Percentiles rank a stretch among this genome's conserved stretches.
These are phyloP conservation scores for Melospiza melodia DNA, from an alignment of 2,113 vertebrate species.

Conservation along the genomic window DNA sequence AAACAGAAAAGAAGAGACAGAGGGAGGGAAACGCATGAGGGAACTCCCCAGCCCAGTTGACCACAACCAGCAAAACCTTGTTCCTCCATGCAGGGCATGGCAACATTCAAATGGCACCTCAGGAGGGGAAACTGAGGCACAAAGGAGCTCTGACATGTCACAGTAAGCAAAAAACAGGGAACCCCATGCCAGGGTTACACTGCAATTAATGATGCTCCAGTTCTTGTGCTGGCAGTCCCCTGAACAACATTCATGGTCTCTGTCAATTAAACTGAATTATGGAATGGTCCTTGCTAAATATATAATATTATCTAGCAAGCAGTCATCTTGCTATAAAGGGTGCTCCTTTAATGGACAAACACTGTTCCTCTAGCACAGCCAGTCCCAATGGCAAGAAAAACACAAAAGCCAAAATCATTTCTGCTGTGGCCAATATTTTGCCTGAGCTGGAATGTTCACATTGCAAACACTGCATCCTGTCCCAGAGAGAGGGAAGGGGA, in stretches of 20 bases:
- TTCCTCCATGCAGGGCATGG: background rate
- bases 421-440: background rate
- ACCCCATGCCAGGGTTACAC: background rate
- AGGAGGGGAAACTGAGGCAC: background rate
- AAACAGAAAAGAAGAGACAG: background rate
- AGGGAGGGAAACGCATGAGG: background rate
- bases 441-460: background rate
- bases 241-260: background rate
- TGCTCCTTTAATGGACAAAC: background rate
- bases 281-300: slow-evolving; percentile 48
- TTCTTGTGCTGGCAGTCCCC: background rate
- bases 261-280: slow-evolving; percentile 42
- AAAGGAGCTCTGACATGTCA: background rate
- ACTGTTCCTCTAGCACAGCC: background rate
- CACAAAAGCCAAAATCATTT: background rate
- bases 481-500: background rate
- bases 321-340: background rate
- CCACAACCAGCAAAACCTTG: background rate
- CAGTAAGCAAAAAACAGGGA: background rate
- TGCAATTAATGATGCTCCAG: background rate
- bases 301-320: background rate
- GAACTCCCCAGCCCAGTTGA: background rate
- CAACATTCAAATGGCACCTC: background rate
- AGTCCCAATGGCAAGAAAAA: background rate
- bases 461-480: background rate